Percentiles rank a stretch among this genome's conserved stretches.
These are phyloP conservation scores for Litoditis marina DNA, from an alignment of 2,888 invertebrate species.

Conservation along the genomic window DNA sequence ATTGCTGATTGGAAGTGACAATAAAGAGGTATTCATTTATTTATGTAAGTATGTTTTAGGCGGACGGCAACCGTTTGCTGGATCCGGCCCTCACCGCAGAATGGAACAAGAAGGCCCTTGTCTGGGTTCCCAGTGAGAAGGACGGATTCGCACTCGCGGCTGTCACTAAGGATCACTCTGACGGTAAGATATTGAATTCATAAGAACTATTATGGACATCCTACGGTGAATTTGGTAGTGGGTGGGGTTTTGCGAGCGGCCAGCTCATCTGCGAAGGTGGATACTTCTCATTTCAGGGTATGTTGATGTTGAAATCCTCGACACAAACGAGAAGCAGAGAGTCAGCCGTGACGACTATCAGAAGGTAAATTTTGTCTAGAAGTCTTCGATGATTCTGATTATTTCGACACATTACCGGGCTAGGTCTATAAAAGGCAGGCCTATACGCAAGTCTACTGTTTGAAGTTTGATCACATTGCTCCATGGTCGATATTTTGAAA, in stretches of 20 bases:
- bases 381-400: background rate
- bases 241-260: too few species aligned
- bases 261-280: background rate
- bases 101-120: slow-evolving; percentile 96
- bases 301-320: slow-evolving; percentile 82
- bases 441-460: too few species aligned
- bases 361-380: slow-evolving; percentile 10
- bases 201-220: too few species aligned
- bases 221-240: background rate
- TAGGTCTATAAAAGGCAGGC: too few species aligned
- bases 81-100: slow-evolving; percentile 95
- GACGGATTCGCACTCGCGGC: slow-evolving; percentile 82
- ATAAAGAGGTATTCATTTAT: too few species aligned
- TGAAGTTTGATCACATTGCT: too few species aligned
- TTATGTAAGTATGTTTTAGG: too few species aligned
- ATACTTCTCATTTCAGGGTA: slow-evolving; percentile 63
- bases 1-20: too few species aligned
- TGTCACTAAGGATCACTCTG: slow-evolving; percentile 87
- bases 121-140: slow-evolving; percentile 96
- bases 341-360: slow-evolving; percentile 66
- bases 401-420: too few species aligned
- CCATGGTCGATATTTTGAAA: too few species aligned
- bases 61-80: slow-evolving; percentile 1
- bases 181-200: slow-evolving; percentile 75
- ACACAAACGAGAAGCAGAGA: slow-evolving; percentile 73